These are phyloP conservation scores for Laterallus jamaicensis DNA, from an alignment of 2,113 vertebrate genomes.

Conservation along the genomic window DNA sequence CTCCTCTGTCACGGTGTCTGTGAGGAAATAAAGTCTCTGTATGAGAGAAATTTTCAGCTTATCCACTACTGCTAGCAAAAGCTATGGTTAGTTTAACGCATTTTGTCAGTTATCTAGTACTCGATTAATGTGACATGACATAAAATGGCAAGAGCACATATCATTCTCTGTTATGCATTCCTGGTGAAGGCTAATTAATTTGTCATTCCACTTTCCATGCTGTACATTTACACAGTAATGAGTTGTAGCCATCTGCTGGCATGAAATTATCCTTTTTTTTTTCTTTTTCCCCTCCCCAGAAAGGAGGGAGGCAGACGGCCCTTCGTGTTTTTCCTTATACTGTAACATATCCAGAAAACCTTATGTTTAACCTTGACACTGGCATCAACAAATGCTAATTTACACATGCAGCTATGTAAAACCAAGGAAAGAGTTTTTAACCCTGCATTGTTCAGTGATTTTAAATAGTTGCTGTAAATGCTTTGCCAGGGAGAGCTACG, in stretches of 20 bases:
- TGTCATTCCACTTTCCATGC: conserved; percentile 48
- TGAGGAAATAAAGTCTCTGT: conserved; percentile 39
- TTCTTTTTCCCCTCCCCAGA: neutral
- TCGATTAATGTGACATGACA: conserved; percentile 65
- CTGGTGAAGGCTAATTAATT: conserved; percentile 71
- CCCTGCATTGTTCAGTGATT: neutral
- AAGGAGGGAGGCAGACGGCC: conserved; percentile 9
- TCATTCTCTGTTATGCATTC: conserved; percentile 52
- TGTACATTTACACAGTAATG: conserved; percentile 60
- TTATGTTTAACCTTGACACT: conserved; percentile 11
- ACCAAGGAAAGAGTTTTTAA: neutral
- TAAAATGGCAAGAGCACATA: conserved; percentile 53
- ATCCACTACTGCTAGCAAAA: neutral
- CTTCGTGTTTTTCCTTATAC: conserved; percentile 17
- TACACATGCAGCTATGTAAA: neutral
- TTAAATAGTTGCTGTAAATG: neutral
- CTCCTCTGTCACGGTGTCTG: neutral
- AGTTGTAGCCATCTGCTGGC: conserved; percentile 72
- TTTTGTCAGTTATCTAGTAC: conserved; percentile 55
- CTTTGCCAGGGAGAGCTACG: neutral
- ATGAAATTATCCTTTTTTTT: conserved; percentile 18
- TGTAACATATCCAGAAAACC: conserved; percentile 20
- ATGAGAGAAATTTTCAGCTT: conserved; percentile 16
- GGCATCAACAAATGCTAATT: conserved; percentile 26
- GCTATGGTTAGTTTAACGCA: conserved; percentile 31